Base-by-base conservation (phyloP, 92 coral and sea anemone genomes). In the Epizoanthus stellaris region DNA sequence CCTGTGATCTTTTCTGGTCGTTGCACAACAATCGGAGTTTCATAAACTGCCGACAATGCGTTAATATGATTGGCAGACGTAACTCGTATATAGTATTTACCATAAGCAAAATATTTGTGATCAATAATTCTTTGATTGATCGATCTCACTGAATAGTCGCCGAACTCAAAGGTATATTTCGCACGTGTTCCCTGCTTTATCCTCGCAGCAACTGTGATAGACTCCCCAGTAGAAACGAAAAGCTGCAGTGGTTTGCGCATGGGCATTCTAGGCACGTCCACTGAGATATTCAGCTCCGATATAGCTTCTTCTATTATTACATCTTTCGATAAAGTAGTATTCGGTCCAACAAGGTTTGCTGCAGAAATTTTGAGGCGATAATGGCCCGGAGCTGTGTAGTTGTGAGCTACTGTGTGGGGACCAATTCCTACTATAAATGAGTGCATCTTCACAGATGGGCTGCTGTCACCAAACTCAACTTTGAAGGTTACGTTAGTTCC, bases 401-500 rank as follows among this genome's bases (percentile, higher is more conserved):
- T 54, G 62, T 82, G 85, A 52, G 21, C 5, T 77, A 89, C 21
- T 17, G 73, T 85, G 85, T 71, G 64, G 21, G 67, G 84, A 1
- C 85, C 89, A 25, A 45, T 42, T 40, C 87, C 87, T 20, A 74
- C 81, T 63, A 60, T 61, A 5, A 76, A 57, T 30, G 86, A 82
- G 5, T 30, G 4, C 21, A 57, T 58, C 8, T 30, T 57, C n/a
- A 75, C 68, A 9, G 77, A 69, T 23, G 84, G 23, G 39, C 64
- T 54, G 39, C 68, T 85, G 45, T 90, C 93, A 20, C 91, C 93
- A 72, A 77, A 68, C 9, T 53, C 68, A 20, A 92, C n/a, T 17
- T 77, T 85, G 25, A 90, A 87, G 19, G 95, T 66, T 13, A 92
- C 90, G 62, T 92, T 92, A 8, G 95, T 92, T 8, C 95, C 95